phyloP scores from a whole-genome alignment of 1,140 invertebrate genomes.

The Trichogramma pretiosum region DNA sequence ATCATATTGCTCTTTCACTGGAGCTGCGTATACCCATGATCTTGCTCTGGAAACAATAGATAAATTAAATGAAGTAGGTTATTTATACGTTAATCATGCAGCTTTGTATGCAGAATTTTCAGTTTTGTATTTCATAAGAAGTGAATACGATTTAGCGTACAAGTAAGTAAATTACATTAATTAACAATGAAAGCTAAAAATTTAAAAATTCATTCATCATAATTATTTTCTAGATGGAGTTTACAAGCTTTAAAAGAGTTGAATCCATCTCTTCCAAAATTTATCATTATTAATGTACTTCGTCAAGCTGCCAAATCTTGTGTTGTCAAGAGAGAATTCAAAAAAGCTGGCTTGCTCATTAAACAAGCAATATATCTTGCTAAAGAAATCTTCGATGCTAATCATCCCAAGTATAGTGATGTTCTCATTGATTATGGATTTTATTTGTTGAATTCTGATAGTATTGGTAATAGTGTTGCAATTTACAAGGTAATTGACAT shows the following conservation, averaged over 20 bases:
- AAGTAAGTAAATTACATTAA: conserved; percentile 41
- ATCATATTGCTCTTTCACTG: conserved; percentile 65
- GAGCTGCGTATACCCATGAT: conserved; percentile 57
- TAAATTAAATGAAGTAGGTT: conserved; percentile 38
- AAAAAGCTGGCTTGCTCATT: conserved; percentile 69
- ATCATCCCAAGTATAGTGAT: conserved; percentile 74
- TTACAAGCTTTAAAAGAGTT: conserved; percentile 61
- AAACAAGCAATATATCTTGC: conserved; percentile 70
- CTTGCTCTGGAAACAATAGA: conserved; percentile 51
- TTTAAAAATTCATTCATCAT: conserved; percentile 10
- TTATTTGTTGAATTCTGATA: conserved; percentile 83
- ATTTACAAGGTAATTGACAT: conserved; percentile 63
- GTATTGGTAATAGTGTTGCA: conserved; percentile 67
- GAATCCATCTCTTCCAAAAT: conserved; percentile 48
- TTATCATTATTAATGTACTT: conserved; percentile 68
- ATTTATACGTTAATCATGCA: conserved; percentile 52
- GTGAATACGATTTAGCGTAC: conserved; percentile 72
- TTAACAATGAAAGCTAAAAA: conserved; percentile 4
- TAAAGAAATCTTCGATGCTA: conserved; percentile 56
- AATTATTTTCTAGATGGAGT: conserved; percentile 55
- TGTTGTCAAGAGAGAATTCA: conserved; percentile 76
- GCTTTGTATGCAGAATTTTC: conserved; percentile 72
- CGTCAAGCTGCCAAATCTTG: conserved; percentile 77
- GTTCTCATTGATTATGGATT: conserved; percentile 80
- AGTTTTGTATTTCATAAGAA: conserved; percentile 67